A percentile compares a stretch with the other conserved stretches of the same genome.
Conservation (phyloP, 2,797 vertebrate species). For the Tokudaia muenninki region DNA sequence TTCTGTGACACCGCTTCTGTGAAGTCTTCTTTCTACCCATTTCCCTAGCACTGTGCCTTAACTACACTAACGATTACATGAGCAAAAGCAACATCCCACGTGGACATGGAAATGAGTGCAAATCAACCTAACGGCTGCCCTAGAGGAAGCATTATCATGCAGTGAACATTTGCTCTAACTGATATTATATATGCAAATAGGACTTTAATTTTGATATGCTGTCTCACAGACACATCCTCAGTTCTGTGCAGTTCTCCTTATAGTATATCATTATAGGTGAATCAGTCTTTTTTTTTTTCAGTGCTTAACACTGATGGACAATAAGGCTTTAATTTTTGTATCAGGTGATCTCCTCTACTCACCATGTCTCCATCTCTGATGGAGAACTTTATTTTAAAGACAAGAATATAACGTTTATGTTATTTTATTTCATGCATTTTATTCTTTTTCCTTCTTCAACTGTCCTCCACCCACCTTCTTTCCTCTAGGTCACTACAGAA, state of each 20-base stretch:
- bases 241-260: conserved; percentile 54
- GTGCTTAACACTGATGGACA: conserved; percentile 47
- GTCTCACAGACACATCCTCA: conserved; percentile 63
- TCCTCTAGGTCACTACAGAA: not conserved
- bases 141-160: conserved; percentile 73
- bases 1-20: conserved; percentile 48
- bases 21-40: conserved; percentile 51
- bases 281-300: conserved; percentile 13
- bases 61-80: conserved; percentile 64
- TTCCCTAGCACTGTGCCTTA: conserved; percentile 68
- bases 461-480: conserved; percentile 44
- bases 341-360: conserved; percentile 44
- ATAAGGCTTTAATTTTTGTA: conserved; percentile 63
- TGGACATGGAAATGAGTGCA: conserved; percentile 76
- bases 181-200: conserved; percentile 76
- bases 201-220: conserved; percentile 78
- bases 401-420: conserved; percentile 9
- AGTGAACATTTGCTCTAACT: conserved; percentile 73
- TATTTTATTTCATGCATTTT: conserved; percentile 13
- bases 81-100: conserved; percentile 70
- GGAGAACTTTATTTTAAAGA: conserved; percentile 66
- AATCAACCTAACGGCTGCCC: conserved; percentile 75
- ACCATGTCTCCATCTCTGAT: not conserved
- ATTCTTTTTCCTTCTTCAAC: conserved; percentile 51
- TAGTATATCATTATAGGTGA: conserved; percentile 49